These are phyloP conservation scores for Holotrichia oblita DNA, from an alignment of 1,140 invertebrate genomes.

Conservation along the genomic window DNA sequence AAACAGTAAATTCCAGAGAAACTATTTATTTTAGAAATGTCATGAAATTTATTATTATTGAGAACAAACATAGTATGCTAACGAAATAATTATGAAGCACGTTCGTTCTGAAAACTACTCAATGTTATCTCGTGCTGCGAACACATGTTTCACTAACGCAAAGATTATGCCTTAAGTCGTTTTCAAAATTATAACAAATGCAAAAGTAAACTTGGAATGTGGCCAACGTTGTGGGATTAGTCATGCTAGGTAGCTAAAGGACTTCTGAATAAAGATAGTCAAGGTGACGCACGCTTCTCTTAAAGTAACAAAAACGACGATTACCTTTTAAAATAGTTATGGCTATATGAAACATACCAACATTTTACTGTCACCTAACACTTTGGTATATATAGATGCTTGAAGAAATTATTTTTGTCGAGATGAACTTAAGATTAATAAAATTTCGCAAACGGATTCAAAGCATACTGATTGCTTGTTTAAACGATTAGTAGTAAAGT, in stretches of 20 bases:
- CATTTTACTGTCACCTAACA: not conserved
- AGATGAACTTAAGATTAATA: too few relatives aligned
- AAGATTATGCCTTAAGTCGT: not conserved
- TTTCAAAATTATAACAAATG: not conserved
- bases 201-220: conserved; percentile 13
- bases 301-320: not conserved
- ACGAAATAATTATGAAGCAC: not conserved
- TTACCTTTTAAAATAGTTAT: conserved; percentile 21
- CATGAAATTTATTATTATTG: too few relatives aligned
- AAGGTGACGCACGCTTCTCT: conserved; percentile 10
- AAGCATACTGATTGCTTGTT: too few relatives aligned
- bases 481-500: too few relatives aligned
- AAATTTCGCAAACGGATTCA: too few relatives aligned
- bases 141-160: not conserved
- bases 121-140: not conserved
- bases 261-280: conserved; percentile 16
- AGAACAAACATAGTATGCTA: too few relatives aligned
- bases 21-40: too few relatives aligned
- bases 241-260: conserved; percentile 15
- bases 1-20: too few relatives aligned
- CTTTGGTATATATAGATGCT: too few relatives aligned
- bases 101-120: not conserved
- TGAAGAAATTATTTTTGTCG: too few relatives aligned
- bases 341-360: not conserved
- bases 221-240: conserved; percentile 6